phyloP scores from a whole-genome alignment of 1,140 invertebrate species.

The Pachyrhynchus sulphureomaculatus region DNA sequence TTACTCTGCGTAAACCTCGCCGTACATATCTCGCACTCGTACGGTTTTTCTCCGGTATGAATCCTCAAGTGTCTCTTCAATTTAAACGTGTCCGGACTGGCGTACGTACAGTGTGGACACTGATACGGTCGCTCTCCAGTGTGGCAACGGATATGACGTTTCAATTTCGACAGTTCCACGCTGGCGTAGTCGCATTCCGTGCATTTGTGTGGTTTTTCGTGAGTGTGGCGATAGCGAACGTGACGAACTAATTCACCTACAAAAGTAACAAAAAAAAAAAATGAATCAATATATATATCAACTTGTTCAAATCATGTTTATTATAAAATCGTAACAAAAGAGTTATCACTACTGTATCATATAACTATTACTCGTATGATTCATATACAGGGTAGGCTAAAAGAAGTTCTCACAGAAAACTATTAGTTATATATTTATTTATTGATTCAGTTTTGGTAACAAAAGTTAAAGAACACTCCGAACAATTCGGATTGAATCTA shows the following conservation, averaged over 20 bases:
- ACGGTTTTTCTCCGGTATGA: slow-evolving; percentile 90
- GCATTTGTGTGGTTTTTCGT: slow-evolving; percentile 95
- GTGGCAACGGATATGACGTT: slow-evolving; percentile 91
- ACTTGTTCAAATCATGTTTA: too few species aligned
- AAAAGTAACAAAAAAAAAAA: background rate
- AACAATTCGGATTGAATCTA: too few species aligned
- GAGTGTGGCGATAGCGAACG: slow-evolving; percentile 88
- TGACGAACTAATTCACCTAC: slow-evolving; percentile 90
- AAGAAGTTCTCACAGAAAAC: too few species aligned
- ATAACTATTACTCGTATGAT: too few species aligned
- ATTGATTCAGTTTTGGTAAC: too few species aligned
- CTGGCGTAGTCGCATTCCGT: slow-evolving; percentile 93
- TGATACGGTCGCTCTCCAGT: slow-evolving; percentile 82
- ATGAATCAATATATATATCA: too few species aligned
- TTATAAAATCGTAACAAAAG: too few species aligned
- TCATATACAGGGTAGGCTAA: too few species aligned
- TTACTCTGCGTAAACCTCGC: slow-evolving; percentile 95
- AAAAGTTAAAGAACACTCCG: too few species aligned
- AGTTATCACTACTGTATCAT: too few species aligned
- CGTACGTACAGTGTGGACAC: slow-evolving; percentile 96
- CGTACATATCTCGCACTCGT: slow-evolving; percentile 91
- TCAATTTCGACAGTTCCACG: slow-evolving; percentile 90
- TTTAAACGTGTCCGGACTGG: slow-evolving; percentile 97
- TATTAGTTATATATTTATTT: too few species aligned
- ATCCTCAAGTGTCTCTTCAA: slow-evolving; percentile 92